These are phyloP conservation scores for Daktulosphaira vitifoliae DNA, from an alignment of 1,140 invertebrate genomes.

Conservation along the genomic window DNA sequence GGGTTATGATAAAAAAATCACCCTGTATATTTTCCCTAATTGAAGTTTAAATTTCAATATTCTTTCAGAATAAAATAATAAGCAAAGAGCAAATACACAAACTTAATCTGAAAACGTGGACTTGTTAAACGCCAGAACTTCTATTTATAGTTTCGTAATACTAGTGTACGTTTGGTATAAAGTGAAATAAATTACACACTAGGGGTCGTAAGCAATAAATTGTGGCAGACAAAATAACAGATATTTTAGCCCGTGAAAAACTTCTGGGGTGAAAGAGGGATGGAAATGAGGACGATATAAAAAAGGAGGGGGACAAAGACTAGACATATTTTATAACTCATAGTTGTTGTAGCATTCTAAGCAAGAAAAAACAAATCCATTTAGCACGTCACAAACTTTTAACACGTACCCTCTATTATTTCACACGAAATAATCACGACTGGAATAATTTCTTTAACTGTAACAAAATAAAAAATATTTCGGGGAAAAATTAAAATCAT, in stretches of 20 bases:
- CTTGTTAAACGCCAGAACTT: not conserved
- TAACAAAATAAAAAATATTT: too few species aligned
- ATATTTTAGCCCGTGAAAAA: constrained; percentile 20
- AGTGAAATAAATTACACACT: constrained; percentile 24
- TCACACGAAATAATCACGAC: too few species aligned
- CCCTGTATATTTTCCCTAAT: too few species aligned
- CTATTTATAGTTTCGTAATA: too few species aligned
- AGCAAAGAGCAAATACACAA: not conserved
- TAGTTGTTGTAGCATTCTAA: constrained; percentile 3
- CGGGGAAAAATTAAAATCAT: too few species aligned
- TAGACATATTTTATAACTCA: constrained; percentile 15
- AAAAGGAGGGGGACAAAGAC: constrained; percentile 2
- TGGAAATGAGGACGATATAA: not conserved
- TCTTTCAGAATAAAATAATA: too few species aligned
- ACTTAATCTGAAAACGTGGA: not conserved
- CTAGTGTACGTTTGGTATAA: not conserved
- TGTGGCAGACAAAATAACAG: constrained; percentile 16
- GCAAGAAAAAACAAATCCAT: not conserved
- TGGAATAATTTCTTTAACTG: too few species aligned
- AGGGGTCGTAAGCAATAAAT: not conserved
- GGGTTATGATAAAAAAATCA: too few species aligned
- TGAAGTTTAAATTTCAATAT: too few species aligned
- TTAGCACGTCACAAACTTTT: not conserved
- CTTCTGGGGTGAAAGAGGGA: not conserved
- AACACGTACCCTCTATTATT: not conserved